Base-by-base conservation (phyloP, 2,797 vertebrate species). In the Gorsachius magnificus region DNA sequence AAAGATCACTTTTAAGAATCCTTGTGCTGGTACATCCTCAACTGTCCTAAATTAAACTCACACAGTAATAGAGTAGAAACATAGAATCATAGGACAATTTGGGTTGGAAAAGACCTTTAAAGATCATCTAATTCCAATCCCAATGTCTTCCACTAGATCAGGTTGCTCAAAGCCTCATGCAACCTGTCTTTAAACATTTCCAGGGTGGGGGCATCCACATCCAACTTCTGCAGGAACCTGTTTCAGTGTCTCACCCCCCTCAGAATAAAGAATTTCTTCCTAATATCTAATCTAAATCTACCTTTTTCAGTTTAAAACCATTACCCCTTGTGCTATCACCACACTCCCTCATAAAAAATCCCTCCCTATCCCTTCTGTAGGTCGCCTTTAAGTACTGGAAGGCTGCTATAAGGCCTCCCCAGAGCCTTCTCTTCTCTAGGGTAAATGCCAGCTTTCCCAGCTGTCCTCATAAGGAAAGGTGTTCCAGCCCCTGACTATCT, bases 381-480 rank as follows among this genome's bases (percentile, higher is more conserved):
- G 41, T 16, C 16, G 6, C 41, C 41, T 16, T 43, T 43, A 53
- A 6, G 11, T 48, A n/a, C 25, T 25, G 9, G 11, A 15, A 63
- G 29, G 16, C 10, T 9, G 7, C 16, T 6, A 1, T 20, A n/a
- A 54, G 25, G 7, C 53, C 6, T 60, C 33, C 9, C 17, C 1
- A 0, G 21, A 33, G 1, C 14, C 28, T 66, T 41, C 43, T 57
- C 19, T 58, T 66, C 33, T 68, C 4, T 4, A 68, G 18, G 14
- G 12, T 86, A 6, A 69, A 45, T 12, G 6, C 20, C 25, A 71
- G 15, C 5, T 26, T 13, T 53, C 14, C 38, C 38, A 38, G 6
- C 26, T 80, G 26, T 38, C 36, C 18, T 57, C 13, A 16, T 1
- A 28, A 28, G 13, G 4, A 5, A 13, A 66, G 29, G 16, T 60